Evolutionary conservation across 2,888 invertebrate species (phyloP).

Genomic region (Oxyteleia sp.): DNA sequence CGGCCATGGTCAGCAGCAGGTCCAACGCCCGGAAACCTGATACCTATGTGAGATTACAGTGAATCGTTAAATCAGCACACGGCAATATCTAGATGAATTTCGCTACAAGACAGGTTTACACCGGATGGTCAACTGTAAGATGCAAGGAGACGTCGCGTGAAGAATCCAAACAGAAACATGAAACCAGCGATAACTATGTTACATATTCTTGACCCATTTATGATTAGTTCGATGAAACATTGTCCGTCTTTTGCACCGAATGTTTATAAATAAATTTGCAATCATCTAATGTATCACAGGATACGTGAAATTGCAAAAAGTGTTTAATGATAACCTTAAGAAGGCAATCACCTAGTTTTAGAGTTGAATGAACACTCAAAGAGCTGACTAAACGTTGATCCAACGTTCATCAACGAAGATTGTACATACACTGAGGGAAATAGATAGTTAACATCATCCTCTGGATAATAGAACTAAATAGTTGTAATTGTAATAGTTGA

Average conservation of each 20-base stretch:
- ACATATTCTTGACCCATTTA: constrained; percentile 57
- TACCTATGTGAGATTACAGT: constrained; percentile 78
- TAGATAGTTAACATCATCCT: too few species aligned
- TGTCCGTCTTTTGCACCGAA: background rate
- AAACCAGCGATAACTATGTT: constrained; percentile 20
- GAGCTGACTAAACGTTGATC: too few species aligned
- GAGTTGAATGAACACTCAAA: too few species aligned
- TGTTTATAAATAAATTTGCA: background rate
- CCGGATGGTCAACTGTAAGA: constrained; percentile 52
- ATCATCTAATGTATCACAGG: too few species aligned
- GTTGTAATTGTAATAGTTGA: too few species aligned
- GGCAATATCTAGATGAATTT: constrained; percentile 75
- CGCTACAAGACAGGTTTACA: constrained; percentile 58
- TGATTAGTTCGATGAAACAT: constrained; percentile 3
- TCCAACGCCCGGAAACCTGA: constrained; percentile 84
- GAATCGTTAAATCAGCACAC: constrained; percentile 78
- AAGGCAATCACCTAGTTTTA: too few species aligned
- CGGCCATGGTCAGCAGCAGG: constrained; percentile 80
- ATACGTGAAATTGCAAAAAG: too few species aligned
- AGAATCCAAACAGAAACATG: constrained; percentile 52
- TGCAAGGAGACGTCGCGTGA: constrained; percentile 38
- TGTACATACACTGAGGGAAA: too few species aligned
- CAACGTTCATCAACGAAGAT: too few species aligned
- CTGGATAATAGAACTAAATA: too few species aligned
- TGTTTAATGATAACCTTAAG: too few species aligned